Percentiles rank a stretch among this genome's conserved stretches.
These are phyloP conservation scores for Trachelus iudaicus DNA, from an alignment of 2,888 invertebrate genomes.

Conservation along the genomic window DNA sequence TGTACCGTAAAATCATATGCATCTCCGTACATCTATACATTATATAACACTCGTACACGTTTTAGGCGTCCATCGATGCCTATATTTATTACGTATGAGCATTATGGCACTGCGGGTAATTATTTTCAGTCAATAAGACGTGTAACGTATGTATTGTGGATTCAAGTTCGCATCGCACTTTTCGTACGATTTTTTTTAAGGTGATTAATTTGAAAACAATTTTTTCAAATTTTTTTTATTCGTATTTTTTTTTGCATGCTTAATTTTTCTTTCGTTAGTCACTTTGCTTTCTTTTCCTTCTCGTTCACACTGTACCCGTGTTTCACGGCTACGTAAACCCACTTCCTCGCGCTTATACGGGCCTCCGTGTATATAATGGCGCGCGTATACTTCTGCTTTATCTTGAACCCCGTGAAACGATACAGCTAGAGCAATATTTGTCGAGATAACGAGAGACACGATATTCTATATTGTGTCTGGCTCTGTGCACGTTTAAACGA, in stretches of 20 bases:
- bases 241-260: neutral
- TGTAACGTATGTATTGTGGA: neutral
- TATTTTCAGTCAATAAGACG: no score
- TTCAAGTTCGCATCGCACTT: neutral
- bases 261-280: neutral
- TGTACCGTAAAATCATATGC: neutral
- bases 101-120: neutral
- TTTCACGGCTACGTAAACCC: neutral
- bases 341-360: neutral
- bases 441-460: slow-evolving; percentile 7
- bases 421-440: slow-evolving; percentile 19
- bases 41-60: neutral
- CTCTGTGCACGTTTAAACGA: neutral
- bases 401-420: neutral
- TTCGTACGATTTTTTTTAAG: neutral
- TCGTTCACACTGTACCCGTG: neutral
- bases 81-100: neutral
- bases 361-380: neutral
- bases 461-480: neutral
- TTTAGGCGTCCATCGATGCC: neutral
- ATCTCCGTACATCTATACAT: neutral
- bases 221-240: neutral
- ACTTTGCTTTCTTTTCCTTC: neutral
- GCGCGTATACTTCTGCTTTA: neutral
- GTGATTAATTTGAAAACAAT: no score